These are phyloP conservation scores for pig (Sus scrofa) DNA, from an alignment of 2,113 vertebrate genomes.

Conservation along the genomic window DNA sequence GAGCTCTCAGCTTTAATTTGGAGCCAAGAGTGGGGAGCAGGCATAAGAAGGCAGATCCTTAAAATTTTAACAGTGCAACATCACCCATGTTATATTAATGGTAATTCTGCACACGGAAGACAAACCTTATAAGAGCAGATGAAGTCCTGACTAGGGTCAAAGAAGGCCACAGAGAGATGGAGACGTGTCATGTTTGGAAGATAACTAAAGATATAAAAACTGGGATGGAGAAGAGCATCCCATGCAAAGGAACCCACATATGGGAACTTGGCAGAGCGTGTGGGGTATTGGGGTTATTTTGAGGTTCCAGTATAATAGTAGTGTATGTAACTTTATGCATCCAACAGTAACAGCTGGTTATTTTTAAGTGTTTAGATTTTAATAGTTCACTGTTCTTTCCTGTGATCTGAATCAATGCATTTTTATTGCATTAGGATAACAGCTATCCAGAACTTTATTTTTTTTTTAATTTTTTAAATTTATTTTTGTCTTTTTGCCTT, in stretches of 20 bases:
- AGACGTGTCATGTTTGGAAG: not conserved
- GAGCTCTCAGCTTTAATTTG: not conserved
- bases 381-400: not conserved
- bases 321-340: not conserved
- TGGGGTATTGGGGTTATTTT: not conserved
- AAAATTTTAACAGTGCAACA: not conserved
- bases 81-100: not conserved
- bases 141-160: not conserved
- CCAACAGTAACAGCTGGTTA: not conserved
- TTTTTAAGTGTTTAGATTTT: slow-evolving; percentile 28
- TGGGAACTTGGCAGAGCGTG: not conserved
- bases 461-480: not conserved
- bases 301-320: not conserved
- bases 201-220: not conserved
- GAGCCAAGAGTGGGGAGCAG: not conserved
- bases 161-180: not conserved
- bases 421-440: slow-evolving; percentile 18
- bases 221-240: not conserved
- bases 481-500: too few relatives aligned
- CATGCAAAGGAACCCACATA: not conserved
- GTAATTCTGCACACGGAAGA: not conserved
- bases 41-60: not conserved
- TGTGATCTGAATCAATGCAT: not conserved
- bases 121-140: not conserved
- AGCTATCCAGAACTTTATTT: not conserved